Evolutionary conservation across 2,797 vertebrate genomes (phyloP).

Genomic region (Alectoris magna): DNA sequence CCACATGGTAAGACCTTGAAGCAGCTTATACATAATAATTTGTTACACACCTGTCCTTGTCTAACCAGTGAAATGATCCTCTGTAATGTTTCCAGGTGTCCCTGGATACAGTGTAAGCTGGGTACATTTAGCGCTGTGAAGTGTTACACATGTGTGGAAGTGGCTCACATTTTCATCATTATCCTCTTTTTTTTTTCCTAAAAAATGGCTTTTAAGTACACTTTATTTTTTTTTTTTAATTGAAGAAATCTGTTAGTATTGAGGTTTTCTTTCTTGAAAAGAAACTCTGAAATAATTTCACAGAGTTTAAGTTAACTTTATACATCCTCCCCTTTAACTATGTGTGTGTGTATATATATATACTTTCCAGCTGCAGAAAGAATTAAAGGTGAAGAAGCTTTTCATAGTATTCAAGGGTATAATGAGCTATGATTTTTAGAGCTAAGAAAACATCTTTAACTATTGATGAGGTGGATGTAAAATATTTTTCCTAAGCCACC

Average conservation of each 20-base stretch:
- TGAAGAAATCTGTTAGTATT: constrained; percentile 9
- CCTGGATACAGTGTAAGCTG: background rate
- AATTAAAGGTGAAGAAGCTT: constrained; percentile 30
- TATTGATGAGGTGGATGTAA: constrained; percentile 53
- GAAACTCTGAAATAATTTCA: background rate
- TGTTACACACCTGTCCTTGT: constrained; percentile 52
- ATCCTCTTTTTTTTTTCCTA: background rate
- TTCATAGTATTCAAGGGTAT: constrained; percentile 21
- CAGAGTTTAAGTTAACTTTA: constrained; percentile 21
- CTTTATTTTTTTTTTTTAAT: background rate
- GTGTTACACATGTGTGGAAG: background rate
- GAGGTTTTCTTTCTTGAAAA: background rate
- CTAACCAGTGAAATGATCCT: constrained; percentile 48
- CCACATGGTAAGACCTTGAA: constrained; percentile 41
- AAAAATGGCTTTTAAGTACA: background rate
- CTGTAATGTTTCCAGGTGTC: constrained; percentile 48
- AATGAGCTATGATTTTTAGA: constrained; percentile 60
- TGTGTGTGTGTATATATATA: background rate
- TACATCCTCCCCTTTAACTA: background rate
- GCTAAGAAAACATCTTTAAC: constrained; percentile 51
- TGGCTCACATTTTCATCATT: constrained; percentile 15
- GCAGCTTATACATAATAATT: constrained; percentile 55
- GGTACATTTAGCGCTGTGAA: constrained; percentile 4
- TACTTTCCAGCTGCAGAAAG: background rate
- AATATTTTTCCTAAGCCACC: constrained; percentile 58